Percentiles rank a stretch among this genome's conserved stretches.
Conservation (phyloP, 2,888 invertebrate genomes). For the Drosophila peninsularis region DNA sequence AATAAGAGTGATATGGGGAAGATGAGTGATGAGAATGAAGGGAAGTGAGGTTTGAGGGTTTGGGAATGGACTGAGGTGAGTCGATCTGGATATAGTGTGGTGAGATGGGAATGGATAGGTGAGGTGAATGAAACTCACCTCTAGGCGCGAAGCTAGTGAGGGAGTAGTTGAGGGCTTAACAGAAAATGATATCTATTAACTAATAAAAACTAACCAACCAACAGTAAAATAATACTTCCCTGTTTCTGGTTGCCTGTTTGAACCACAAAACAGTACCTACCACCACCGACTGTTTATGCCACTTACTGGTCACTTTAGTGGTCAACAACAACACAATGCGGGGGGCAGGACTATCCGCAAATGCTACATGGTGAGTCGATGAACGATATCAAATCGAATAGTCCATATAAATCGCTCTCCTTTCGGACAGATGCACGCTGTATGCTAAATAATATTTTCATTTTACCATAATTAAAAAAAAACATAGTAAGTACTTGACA, state of each 20-base stretch:
- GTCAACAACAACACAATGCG: not conserved
- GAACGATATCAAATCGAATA: not conserved
- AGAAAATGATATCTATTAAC: too few relatives aligned
- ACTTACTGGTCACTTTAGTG: not conserved
- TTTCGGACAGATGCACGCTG: not conserved
- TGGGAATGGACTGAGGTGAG: too few relatives aligned
- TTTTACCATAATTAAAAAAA: not conserved
- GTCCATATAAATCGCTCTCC: not conserved
- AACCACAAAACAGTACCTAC: not conserved
- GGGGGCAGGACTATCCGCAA: too few relatives aligned
- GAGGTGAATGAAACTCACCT: too few relatives aligned
- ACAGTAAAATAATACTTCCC: not conserved
- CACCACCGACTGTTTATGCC: not conserved
- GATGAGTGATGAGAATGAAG: not conserved
- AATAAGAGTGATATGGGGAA: not conserved
- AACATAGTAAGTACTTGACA: not conserved
- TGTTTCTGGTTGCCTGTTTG: conserved; percentile 5
- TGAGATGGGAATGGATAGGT: not conserved
- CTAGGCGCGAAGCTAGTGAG: too few relatives aligned
- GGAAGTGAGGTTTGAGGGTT: too few relatives aligned
- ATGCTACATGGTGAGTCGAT: not conserved
- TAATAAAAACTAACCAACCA: too few relatives aligned
- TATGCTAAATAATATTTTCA: conserved; percentile 1
- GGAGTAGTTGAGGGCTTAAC: too few relatives aligned
- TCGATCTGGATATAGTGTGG: not conserved